Evolutionary conservation across 1,140 invertebrate genomes (phyloP), one percentile per base, ranked within the genome.

Genomic region (Drosophila ambigua): DNA sequence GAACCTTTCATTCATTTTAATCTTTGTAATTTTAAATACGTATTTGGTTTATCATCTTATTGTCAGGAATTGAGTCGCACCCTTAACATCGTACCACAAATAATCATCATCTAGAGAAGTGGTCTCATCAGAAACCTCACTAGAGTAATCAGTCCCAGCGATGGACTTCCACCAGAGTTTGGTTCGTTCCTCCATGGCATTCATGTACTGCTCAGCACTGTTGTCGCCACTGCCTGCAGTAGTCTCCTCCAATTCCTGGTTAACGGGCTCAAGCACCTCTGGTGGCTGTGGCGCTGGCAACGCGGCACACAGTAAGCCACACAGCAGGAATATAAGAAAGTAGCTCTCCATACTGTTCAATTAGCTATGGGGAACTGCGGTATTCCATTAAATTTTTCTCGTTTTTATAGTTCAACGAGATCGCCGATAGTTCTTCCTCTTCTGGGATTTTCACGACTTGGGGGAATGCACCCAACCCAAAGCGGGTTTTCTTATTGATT

Each of bases 141-240:
- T 61, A 1, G 8, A 8, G n/a, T 43, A 23, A 45, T 69, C 28
- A 0, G 41, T 54, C 0, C 0, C 11, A n/a, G 15, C n/a, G 8
- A 51, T 28, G 24, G 35, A 20, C 26, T 58, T 28, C 28, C 52
- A 24, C 60, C 52, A 73, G 0, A 24, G n/a, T 24, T 20, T 6
- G 0, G 46, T 0, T 3, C 49, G 23, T 0, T 39, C 43, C 39
- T 62, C 69, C 72, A 74, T 46, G 9, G 53, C 60, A n/a, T 65
- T 74, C 72, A 74, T 73, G 15, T 65, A 74, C n/a, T 49, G 41
- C 16, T 74, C 72, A 13, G 72, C 72, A 58, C 72, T 74, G 16
- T 73, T 73, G 35, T 62, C 20, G 0, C 45, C 68, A 35, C 53
- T 54, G 3, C 24, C 20, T 20, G 20, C 28, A 3, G 28, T 26